A percentile compares a stretch with the other conserved stretches of the same genome.
Conservation (phyloP, 2,113 vertebrate species). For the Trinectes maculatus region DNA sequence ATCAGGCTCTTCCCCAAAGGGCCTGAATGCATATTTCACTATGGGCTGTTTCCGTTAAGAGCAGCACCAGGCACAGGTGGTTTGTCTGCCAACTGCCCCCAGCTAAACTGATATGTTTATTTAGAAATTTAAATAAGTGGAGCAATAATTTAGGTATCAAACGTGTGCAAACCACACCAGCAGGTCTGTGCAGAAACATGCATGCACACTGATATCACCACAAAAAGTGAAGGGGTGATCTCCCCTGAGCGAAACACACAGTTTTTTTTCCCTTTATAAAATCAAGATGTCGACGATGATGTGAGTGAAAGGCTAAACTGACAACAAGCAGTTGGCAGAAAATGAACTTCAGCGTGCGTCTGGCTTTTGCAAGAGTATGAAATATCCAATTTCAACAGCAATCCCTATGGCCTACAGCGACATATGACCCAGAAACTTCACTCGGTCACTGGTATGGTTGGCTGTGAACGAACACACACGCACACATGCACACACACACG, state of each 20-base stretch:
- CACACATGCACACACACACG: slow-evolving; percentile 10
- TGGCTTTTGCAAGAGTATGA: slow-evolving; percentile 60
- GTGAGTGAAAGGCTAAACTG: slow-evolving; percentile 37
- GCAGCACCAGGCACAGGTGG: slow-evolving; percentile 6
- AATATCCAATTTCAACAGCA: slow-evolving; percentile 70
- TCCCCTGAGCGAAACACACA: background rate
- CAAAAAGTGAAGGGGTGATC: background rate
- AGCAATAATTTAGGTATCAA: background rate
- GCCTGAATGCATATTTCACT: slow-evolving; percentile 40
- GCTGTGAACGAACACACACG: slow-evolving; percentile 23
- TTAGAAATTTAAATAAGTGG: background rate
- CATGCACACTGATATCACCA: background rate
- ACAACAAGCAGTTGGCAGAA: slow-evolving; percentile 15
- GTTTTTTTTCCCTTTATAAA: slow-evolving; percentile 8
- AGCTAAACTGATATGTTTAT: slow-evolving; percentile 24
- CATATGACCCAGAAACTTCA: slow-evolving; percentile 51
- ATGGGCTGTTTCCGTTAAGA: slow-evolving; percentile 30
- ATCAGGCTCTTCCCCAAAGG: slow-evolving; percentile 57
- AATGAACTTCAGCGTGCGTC: slow-evolving; percentile 30
- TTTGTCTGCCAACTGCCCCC: slow-evolving; percentile 21
- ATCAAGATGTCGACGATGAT: slow-evolving; percentile 35
- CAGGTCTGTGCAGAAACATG: slow-evolving; percentile 28
- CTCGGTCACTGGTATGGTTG: slow-evolving; percentile 30
- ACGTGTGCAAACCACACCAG: background rate
- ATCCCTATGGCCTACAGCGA: slow-evolving; percentile 48